Evolutionary conservation across 1,140 invertebrate genomes (phyloP).

Genomic region (Heliconius congener): DNA sequence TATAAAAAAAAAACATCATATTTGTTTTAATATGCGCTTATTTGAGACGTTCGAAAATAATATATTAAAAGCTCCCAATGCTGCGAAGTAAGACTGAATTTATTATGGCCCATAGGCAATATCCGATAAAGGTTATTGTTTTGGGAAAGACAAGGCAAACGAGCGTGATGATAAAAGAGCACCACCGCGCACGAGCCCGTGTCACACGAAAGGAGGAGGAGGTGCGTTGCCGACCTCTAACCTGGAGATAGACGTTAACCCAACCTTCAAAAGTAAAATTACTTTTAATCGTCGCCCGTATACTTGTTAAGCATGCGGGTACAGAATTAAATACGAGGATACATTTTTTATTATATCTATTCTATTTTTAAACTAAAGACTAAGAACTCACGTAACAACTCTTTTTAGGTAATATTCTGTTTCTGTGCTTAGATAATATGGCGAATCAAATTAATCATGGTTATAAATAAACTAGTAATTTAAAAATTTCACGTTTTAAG

Average conservation of each 20-base stretch:
- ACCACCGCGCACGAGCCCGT: no score
- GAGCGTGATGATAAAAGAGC: no score
- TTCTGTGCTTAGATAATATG: neutral
- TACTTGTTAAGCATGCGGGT: neutral
- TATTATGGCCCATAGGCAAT: no score
- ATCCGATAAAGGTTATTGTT: no score
- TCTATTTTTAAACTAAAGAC: neutral
- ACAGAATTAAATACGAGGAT: neutral
- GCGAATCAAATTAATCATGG: neutral
- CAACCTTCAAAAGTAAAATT: conserved; percentile 1
- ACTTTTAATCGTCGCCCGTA: neutral
- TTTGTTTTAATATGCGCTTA: no score
- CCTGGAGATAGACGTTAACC: neutral
- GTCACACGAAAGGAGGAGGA: no score
- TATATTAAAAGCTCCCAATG: no score
- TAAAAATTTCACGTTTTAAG: neutral
- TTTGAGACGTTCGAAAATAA: no score
- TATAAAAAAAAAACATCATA: no score
- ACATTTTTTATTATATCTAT: neutral
- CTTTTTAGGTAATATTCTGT: neutral
- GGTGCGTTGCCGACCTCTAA: neutral
- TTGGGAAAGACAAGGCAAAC: no score
- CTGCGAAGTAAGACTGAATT: no score
- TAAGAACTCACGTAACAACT: neutral
- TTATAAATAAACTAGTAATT: neutral